Evolutionary conservation across 2,888 invertebrate genomes (phyloP).

Genomic region (Drosophila siamana): DNA sequence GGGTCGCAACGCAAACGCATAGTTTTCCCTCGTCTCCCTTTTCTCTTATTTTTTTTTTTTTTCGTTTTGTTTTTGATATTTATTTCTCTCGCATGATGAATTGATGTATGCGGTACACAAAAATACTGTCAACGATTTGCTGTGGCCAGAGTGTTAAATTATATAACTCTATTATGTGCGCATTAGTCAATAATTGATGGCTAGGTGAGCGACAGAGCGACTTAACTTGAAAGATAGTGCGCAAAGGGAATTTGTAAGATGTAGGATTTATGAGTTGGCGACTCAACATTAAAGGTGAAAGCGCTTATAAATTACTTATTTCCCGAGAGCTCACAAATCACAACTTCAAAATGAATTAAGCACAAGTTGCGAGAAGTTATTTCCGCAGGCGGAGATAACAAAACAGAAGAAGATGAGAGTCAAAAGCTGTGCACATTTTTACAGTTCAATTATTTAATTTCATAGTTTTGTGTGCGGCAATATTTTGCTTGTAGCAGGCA

Average conservation of each 20-base stretch:
- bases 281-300: neutral
- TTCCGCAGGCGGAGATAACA: conserved; percentile 12
- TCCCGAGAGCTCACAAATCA: neutral
- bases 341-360: no score
- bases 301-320: neutral
- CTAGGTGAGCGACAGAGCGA: conserved; percentile 11
- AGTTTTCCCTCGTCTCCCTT: conserved; percentile 41
- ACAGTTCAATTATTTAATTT: conserved; percentile 60
- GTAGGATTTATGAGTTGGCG: no score
- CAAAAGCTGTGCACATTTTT: conserved; percentile 18
- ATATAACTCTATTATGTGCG: conserved; percentile 72
- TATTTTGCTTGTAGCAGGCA: conserved; percentile 60
- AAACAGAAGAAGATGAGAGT: conserved; percentile 2
- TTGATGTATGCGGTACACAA: conserved; percentile 62
- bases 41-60: conserved; percentile 2
- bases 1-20: conserved; percentile 57
- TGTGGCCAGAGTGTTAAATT: conserved; percentile 56
- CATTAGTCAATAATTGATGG: conserved; percentile 73
- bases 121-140: conserved; percentile 30
- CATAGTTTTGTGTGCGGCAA: conserved; percentile 52
- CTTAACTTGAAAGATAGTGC: conserved; percentile 37
- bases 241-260: conserved; percentile 1
- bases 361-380: neutral
- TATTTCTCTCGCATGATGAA: conserved; percentile 54
- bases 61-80: no score